phyloP scores from a whole-genome alignment of 2,113 vertebrate genomes.

The Perognathus longimembris region DNA sequence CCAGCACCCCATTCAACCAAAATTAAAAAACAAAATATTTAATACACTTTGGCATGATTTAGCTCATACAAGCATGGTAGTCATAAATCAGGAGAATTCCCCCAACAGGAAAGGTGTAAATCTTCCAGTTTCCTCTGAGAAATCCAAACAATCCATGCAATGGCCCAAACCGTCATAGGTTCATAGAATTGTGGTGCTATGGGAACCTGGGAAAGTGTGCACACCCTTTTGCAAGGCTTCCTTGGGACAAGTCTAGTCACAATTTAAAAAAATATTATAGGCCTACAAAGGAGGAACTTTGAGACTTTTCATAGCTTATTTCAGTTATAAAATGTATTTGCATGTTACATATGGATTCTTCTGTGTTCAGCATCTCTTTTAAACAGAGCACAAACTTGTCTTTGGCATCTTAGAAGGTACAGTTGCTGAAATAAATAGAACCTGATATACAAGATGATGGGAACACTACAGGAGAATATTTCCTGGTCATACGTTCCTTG shows the following conservation, averaged over 20 bases:
- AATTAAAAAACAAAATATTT: slow-evolving; percentile 88
- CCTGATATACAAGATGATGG: not conserved
- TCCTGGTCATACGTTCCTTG: not conserved
- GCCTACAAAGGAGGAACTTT: not conserved
- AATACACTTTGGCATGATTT: slow-evolving; percentile 82
- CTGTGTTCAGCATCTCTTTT: not conserved
- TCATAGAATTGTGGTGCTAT: not conserved
- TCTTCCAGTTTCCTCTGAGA: slow-evolving; percentile 74
- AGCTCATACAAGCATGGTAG: slow-evolving; percentile 78
- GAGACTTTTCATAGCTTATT: not conserved
- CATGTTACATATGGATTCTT: not conserved
- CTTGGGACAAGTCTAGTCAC: not conserved
- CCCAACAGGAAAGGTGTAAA: slow-evolving; percentile 83
- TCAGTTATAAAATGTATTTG: slow-evolving; percentile 35
- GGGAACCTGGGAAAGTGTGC: not conserved
- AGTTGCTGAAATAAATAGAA: slow-evolving; percentile 15
- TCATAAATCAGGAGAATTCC: slow-evolving; percentile 81
- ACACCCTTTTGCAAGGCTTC: not conserved
- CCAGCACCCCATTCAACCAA: slow-evolving; percentile 82
- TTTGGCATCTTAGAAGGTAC: not conserved
- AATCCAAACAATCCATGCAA: slow-evolving; percentile 80
- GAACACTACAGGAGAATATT: not conserved
- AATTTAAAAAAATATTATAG: slow-evolving; percentile 1
- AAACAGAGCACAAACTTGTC: not conserved
- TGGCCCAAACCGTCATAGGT: slow-evolving; percentile 39